Percentiles rank a stretch among this genome's conserved stretches.
These are phyloP conservation scores for Otis tarda DNA, from an alignment of 2,113 vertebrate species.

Conservation along the genomic window DNA sequence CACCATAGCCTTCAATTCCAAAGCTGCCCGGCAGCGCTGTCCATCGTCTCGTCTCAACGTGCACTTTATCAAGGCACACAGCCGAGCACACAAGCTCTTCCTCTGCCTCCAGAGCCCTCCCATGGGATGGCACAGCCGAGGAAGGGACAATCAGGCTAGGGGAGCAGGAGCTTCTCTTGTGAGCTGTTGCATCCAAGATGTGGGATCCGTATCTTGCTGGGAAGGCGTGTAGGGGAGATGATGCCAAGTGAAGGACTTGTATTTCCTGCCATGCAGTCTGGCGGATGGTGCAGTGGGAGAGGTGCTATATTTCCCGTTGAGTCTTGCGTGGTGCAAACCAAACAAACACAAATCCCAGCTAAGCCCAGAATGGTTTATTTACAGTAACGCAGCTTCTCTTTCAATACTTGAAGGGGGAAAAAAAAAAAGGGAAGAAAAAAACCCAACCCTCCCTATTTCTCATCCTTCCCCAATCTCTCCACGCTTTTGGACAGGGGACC, in stretches of 20 bases:
- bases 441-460: background rate
- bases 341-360: slow-evolving; percentile 11
- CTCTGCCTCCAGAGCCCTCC: background rate
- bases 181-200: rapidly evolving
- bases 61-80: background rate
- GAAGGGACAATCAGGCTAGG: background rate
- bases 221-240: background rate
- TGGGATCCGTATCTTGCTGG: background rate
- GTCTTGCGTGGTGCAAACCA: background rate
- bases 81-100: background rate
- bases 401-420: slow-evolving; percentile 23
- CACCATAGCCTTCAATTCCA: background rate
- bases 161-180: background rate
- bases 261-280: background rate
- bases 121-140: background rate
- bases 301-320: background rate
- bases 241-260: background rate
- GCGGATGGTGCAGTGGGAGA: background rate
- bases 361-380: background rate
- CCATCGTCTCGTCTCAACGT: background rate
- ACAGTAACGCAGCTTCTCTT: background rate
- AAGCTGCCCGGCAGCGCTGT: background rate
- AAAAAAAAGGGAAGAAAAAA: background rate
- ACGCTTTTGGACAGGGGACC: background rate
- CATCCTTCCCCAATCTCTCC: background rate